Conservation (phyloP, 2,888 invertebrate genomes). For the Sinotaia quadrata region DNA sequence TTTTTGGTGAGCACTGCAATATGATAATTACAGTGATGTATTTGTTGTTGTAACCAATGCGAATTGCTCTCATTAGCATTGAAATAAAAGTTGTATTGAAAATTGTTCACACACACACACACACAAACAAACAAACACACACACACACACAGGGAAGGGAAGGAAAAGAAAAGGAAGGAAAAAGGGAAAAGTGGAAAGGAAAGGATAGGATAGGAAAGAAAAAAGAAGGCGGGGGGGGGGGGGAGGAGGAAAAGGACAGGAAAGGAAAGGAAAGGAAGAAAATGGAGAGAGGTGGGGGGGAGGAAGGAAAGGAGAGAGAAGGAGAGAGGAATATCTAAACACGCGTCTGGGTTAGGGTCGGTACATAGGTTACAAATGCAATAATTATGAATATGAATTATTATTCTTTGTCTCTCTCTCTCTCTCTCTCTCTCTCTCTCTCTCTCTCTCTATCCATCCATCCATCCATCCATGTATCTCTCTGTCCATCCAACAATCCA, state of each 20-base stretch:
- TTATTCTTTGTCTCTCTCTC: background rate
- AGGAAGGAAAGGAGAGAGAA: background rate
- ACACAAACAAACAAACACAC: background rate
- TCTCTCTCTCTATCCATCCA: background rate
- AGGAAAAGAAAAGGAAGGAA: background rate
- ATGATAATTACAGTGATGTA: too few species aligned
- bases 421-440: background rate
- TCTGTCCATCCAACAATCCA: too few species aligned
- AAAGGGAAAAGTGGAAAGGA: background rate
- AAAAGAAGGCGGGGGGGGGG: background rate
- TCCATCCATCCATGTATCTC: too few species aligned
- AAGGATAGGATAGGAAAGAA: conserved; percentile 1
- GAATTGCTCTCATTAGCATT: too few species aligned
- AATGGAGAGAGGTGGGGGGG: background rate
- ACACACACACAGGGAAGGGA: background rate
- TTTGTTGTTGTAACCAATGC: too few species aligned
- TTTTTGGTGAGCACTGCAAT: too few species aligned
- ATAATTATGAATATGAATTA: background rate
- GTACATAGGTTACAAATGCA: background rate
- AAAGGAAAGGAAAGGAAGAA: background rate
- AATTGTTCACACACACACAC: background rate
- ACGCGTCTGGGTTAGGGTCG: too few species aligned
- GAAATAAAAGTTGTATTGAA: too few species aligned
- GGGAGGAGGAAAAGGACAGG: background rate
- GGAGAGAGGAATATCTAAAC: too few species aligned